Evolutionary conservation across 2,888 invertebrate genomes (phyloP).

Genomic region (Cheilosia soror): DNA sequence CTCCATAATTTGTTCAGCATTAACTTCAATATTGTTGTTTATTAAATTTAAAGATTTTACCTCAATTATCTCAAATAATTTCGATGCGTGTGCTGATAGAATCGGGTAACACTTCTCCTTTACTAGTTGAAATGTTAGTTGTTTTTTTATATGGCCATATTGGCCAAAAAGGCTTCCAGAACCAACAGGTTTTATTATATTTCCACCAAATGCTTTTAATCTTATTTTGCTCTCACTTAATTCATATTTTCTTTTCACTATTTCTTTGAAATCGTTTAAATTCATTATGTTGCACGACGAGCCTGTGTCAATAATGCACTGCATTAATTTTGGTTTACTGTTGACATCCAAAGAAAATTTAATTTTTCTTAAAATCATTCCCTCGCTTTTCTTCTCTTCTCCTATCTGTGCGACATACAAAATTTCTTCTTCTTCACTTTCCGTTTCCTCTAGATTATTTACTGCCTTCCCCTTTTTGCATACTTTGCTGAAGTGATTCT

Average conservation of each 20-base stretch:
- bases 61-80: constrained; percentile 31
- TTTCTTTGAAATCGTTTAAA: constrained; percentile 19
- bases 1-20: constrained; percentile 15
- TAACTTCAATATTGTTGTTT: constrained; percentile 18
- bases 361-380: constrained; percentile 30
- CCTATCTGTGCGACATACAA: constrained; percentile 18
- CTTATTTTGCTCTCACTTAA: neutral
- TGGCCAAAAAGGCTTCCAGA: neutral
- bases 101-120: constrained; percentile 1
- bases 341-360: constrained; percentile 12
- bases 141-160: constrained; percentile 12
- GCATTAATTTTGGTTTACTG: constrained; percentile 4
- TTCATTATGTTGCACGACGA: constrained; percentile 27
- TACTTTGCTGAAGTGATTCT: constrained; percentile 34
- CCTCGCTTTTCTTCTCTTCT: neutral
- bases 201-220: constrained; percentile 25
- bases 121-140: constrained; percentile 24
- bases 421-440: constrained; percentile 15
- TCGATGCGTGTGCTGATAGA: constrained; percentile 16
- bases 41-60: constrained; percentile 20
- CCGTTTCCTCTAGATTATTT: constrained; percentile 17
- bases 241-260: constrained; percentile 18
- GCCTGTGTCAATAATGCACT: constrained; percentile 24
- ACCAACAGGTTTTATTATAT: constrained; percentile 31
- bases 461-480: constrained; percentile 9